Evolutionary conservation across 2,888 invertebrate genomes (phyloP).

Genomic region (Drosophila sordidula): DNA sequence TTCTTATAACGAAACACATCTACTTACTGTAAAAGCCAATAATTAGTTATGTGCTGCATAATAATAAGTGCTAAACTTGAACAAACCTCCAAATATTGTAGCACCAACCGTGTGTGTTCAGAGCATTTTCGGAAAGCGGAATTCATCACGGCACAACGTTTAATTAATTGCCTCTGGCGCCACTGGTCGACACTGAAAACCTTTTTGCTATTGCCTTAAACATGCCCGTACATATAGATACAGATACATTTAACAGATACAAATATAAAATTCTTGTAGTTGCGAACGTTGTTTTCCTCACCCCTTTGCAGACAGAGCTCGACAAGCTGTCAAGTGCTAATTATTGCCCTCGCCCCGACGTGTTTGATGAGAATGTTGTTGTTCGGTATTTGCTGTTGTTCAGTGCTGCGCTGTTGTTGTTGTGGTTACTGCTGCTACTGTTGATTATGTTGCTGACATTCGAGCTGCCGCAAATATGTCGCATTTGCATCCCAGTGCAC

Average conservation of each 20-base stretch:
- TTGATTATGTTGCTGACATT: constrained; percentile 68
- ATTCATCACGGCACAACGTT: constrained; percentile 36
- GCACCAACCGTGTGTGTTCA: neutral
- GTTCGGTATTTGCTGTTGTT: neutral
- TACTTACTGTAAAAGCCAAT: too few species aligned
- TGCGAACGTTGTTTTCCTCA: constrained; percentile 10
- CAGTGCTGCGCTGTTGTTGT: neutral
- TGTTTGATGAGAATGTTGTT: constrained; percentile 18
- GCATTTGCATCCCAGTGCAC: constrained; percentile 40
- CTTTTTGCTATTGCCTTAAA: constrained; percentile 37
- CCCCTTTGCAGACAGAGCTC: neutral
- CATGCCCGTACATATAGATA: constrained; percentile 21
- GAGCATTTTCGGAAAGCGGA: constrained; percentile 24
- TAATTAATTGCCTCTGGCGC: constrained; percentile 62
- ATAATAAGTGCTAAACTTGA: too few species aligned
- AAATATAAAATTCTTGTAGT: constrained; percentile 30
- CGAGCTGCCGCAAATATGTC: constrained; percentile 48
- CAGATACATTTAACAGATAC: constrained; percentile 1
- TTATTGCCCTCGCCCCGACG: constrained; percentile 42
- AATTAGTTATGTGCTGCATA: too few species aligned
- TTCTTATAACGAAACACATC: too few species aligned
- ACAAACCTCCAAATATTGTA: neutral
- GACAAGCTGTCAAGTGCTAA: constrained; percentile 57
- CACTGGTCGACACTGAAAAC: constrained; percentile 52
- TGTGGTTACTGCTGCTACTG: constrained; percentile 20